phyloP scores from a whole-genome alignment of 2,797 vertebrate species.

The Acipenser transmontanus region DNA sequence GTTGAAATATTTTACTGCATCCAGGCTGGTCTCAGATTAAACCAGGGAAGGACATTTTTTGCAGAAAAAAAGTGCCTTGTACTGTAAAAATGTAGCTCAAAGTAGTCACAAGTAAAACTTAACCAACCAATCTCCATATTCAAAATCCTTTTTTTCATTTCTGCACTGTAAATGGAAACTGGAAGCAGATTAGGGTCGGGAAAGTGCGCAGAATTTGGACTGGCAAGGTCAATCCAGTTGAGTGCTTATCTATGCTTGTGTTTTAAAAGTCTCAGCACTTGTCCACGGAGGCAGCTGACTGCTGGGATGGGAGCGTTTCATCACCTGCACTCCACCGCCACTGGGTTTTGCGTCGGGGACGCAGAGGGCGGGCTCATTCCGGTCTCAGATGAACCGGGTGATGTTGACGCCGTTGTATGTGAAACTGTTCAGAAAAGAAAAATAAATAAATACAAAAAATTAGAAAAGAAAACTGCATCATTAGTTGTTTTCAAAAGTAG shows the following conservation, averaged over 20 bases:
- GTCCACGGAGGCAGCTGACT: slow-evolving; percentile 63
- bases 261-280: slow-evolving; percentile 48
- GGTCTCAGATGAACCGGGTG: slow-evolving; percentile 90
- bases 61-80: slow-evolving; percentile 36
- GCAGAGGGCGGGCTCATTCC: slow-evolving; percentile 90
- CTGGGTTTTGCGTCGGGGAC: slow-evolving; percentile 87
- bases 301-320: slow-evolving; percentile 60
- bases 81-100: slow-evolving; percentile 27
- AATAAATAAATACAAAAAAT: background rate
- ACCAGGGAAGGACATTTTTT: slow-evolving; percentile 19
- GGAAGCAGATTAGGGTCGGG: slow-evolving; percentile 36
- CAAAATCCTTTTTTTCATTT: slow-evolving; percentile 37
- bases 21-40: slow-evolving; percentile 24
- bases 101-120: slow-evolving; percentile 2
- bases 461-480: background rate
- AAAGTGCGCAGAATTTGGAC: slow-evolving; percentile 54
- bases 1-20: slow-evolving; percentile 22
- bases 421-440: slow-evolving; percentile 60
- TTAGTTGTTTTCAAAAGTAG: too few species aligned
- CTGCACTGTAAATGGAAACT: slow-evolving; percentile 49
- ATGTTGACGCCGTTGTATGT: slow-evolving; percentile 85
- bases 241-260: slow-evolving; percentile 73
- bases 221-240: slow-evolving; percentile 67
- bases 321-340: slow-evolving; percentile 98
- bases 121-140: slow-evolving; percentile 16